Conservation (phyloP, 2,113 vertebrate species). For the Chamaetylas fuelleborni region DNA sequence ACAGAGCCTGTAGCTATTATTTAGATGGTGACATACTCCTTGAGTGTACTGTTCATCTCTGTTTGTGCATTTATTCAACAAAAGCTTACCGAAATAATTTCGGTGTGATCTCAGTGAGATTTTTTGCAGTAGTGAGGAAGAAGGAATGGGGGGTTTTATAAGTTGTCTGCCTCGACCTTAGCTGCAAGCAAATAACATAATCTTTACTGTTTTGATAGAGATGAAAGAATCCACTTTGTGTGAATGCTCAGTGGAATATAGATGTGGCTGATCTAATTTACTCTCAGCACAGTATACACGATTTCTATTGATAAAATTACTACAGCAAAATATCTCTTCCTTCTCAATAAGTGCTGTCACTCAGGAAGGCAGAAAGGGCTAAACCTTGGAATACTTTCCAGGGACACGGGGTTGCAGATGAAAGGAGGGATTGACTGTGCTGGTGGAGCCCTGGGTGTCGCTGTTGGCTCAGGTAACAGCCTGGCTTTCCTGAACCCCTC, state of each 20-base stretch:
- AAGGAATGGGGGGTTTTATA: not conserved
- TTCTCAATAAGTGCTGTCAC: not conserved
- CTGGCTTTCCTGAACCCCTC: not conserved
- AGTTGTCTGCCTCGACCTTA: not conserved
- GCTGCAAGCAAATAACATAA: not conserved
- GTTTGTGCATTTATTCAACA: not conserved
- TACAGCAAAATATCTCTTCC: not conserved
- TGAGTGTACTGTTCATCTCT: not conserved
- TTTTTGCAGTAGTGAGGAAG: not conserved
- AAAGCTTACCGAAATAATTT: not conserved
- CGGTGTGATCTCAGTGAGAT: not conserved
- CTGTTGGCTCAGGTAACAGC: slow-evolving; percentile 43
- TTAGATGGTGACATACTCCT: not conserved
- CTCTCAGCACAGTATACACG: not conserved
- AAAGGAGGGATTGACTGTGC: not conserved
- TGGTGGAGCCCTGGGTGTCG: slow-evolving; percentile 57
- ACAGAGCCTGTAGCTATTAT: not conserved
- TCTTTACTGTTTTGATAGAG: not conserved
- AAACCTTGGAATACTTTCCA: not conserved
- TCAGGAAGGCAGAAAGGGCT: not conserved
- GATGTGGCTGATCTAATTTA: not conserved
- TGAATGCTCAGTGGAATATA: not conserved
- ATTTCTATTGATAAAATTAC: not conserved
- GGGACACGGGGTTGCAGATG: accelerated
- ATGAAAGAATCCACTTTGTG: not conserved